Conservation (phyloP, 2,113 vertebrate genomes). For the Poecile atricapillus region DNA sequence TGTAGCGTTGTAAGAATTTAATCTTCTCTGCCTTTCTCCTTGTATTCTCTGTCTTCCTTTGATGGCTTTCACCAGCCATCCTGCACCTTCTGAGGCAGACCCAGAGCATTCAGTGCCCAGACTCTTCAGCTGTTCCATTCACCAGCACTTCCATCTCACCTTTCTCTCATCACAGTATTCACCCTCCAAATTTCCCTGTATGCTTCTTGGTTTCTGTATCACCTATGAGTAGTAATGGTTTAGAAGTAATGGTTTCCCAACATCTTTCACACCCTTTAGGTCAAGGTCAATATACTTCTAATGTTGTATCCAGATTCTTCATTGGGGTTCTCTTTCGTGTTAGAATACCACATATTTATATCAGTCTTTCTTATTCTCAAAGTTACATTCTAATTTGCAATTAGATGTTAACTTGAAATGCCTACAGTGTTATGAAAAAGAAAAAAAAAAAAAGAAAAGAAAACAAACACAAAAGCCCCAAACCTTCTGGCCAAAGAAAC, state of each 20-base stretch:
- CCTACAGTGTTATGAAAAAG: not conserved
- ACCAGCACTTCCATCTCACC: not conserved
- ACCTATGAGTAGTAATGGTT: not conserved
- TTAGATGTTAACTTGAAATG: not conserved
- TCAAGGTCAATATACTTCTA: not conserved
- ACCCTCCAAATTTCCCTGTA: not conserved
- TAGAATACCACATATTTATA: not conserved
- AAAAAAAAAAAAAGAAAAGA: accelerated
- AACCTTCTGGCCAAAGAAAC: not conserved
- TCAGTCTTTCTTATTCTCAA: not conserved
- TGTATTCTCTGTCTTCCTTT: not conserved
- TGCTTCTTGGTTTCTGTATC: not conserved
- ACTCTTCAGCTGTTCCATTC: not conserved
- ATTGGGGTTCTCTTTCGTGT: not conserved
- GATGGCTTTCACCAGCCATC: not conserved
- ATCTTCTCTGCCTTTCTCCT: not conserved
- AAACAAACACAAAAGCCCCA: accelerated
- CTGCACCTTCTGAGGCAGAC: not conserved
- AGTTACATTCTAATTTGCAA: not conserved
- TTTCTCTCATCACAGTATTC: not conserved
- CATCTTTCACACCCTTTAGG: not conserved
- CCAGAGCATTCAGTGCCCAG: not conserved
- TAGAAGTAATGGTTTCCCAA: not conserved
- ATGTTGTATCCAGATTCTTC: not conserved
- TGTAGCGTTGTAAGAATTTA: not conserved